These are phyloP conservation scores for Horisme vitalbata DNA, from an alignment of 2,888 invertebrate genomes.

Conservation along the genomic window DNA sequence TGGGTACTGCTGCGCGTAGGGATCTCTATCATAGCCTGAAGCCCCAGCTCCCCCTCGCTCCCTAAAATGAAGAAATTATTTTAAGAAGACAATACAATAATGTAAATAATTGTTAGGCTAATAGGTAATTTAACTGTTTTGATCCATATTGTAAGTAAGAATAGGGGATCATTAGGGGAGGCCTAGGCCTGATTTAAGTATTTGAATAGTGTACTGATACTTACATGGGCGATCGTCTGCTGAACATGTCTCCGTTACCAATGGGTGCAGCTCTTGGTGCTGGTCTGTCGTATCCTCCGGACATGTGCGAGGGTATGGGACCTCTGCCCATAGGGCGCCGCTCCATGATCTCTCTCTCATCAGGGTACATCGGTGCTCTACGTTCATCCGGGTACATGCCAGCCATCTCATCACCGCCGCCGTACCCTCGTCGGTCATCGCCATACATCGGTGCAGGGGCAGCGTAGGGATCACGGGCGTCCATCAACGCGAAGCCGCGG, in stretches of 20 bases:
- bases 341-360: constrained; percentile 68
- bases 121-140: no score
- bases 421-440: constrained; percentile 30
- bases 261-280: constrained; percentile 58
- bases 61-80: constrained; percentile 47
- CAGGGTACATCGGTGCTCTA: constrained; percentile 61
- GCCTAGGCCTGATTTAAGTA: no score
- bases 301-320: constrained; percentile 46
- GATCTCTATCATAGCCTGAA: constrained; percentile 75
- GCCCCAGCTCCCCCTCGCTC: constrained; percentile 64
- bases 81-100: not conserved
- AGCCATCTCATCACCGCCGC: constrained; percentile 33
- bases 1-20: constrained; percentile 74
- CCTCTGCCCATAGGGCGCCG: constrained; percentile 53
- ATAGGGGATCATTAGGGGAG: no score
- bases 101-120: no score
- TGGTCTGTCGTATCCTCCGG: constrained; percentile 59
- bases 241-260: constrained; percentile 77
- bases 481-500: constrained; percentile 72
- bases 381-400: constrained; percentile 53
- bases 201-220: no score
- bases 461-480: constrained; percentile 64
- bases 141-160: no score
- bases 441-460: constrained; percentile 53
- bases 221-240: constrained; percentile 73